These are phyloP conservation scores for Euphonia xanthogaster DNA, from an alignment of 2,797 vertebrate species.

Conservation along the genomic window DNA sequence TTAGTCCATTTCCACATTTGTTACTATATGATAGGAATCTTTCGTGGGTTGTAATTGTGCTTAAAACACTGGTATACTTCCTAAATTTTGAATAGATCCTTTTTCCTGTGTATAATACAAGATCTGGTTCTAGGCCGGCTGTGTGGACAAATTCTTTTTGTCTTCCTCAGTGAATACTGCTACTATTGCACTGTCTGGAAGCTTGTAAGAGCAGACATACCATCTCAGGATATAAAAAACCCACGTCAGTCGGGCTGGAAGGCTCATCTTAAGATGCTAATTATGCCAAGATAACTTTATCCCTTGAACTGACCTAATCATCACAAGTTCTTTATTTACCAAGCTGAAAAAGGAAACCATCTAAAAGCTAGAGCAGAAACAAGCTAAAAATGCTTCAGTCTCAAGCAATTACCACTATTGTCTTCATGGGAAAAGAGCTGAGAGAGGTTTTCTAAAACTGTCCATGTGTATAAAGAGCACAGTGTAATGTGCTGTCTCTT, in stretches of 20 bases:
- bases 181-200: constrained; percentile 10
- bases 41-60: not conserved
- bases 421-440: constrained; percentile 54
- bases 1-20: not conserved
- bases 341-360: constrained; percentile 56
- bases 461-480: constrained; percentile 37
- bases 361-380: constrained; percentile 30
- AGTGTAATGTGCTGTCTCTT: constrained; percentile 35
- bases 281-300: constrained; percentile 61
- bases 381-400: constrained; percentile 57
- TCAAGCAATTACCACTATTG: constrained; percentile 62
- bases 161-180: not conserved
- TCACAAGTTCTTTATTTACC: constrained; percentile 58
- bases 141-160: not conserved
- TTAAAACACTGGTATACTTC: not conserved
- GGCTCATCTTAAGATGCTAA: constrained; percentile 55
- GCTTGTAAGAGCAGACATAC: constrained; percentile 4
- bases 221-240: constrained; percentile 16
- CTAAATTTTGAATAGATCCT: not conserved
- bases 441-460: constrained; percentile 62
- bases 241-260: constrained; percentile 20
- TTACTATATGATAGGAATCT: not conserved
- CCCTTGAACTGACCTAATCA: constrained; percentile 62
- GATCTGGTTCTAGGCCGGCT: not conserved
- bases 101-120: not conserved